Conservation (phyloP, 2,888 invertebrate genomes). For the Erannis defoliaria region DNA sequence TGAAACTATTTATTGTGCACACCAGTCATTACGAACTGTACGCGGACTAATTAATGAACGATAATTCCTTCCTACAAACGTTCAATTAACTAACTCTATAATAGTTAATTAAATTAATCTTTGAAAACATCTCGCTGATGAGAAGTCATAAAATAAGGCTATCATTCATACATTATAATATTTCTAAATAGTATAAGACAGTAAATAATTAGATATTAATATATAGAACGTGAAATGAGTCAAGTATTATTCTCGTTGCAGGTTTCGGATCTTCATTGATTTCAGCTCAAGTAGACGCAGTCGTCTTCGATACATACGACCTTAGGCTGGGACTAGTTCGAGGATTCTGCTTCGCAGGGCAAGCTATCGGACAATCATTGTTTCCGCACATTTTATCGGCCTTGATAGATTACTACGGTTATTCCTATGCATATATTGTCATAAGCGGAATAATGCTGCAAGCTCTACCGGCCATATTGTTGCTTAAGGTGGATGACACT, state of each 20-base stretch:
- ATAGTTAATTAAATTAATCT: too few species aligned
- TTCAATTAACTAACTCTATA: too few species aligned
- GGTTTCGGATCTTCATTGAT: constrained; percentile 80
- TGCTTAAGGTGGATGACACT: constrained; percentile 68
- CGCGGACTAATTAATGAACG: too few species aligned
- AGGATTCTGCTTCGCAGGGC: constrained; percentile 74
- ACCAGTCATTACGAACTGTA: neutral
- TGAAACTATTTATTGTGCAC: too few species aligned
- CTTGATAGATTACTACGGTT: constrained; percentile 73
- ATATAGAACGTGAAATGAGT: neutral
- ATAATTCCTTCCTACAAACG: too few species aligned
- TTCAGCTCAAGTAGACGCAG: constrained; percentile 80
- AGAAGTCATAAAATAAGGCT: too few species aligned
- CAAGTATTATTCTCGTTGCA: constrained; percentile 53
- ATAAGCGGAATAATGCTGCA: constrained; percentile 76
- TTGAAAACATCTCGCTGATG: too few species aligned
- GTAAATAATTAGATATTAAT: neutral
- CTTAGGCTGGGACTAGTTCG: constrained; percentile 69
- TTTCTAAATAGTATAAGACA: too few species aligned
- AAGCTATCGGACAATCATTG: constrained; percentile 77
- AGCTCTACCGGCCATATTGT: constrained; percentile 72
- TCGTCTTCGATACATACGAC: constrained; percentile 81
- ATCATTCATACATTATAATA: too few species aligned
- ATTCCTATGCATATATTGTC: constrained; percentile 69
- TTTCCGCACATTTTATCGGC: constrained; percentile 78